These are phyloP conservation scores for Torymus tubicola DNA, from an alignment of 2,888 invertebrate genomes.

Conservation along the genomic window DNA sequence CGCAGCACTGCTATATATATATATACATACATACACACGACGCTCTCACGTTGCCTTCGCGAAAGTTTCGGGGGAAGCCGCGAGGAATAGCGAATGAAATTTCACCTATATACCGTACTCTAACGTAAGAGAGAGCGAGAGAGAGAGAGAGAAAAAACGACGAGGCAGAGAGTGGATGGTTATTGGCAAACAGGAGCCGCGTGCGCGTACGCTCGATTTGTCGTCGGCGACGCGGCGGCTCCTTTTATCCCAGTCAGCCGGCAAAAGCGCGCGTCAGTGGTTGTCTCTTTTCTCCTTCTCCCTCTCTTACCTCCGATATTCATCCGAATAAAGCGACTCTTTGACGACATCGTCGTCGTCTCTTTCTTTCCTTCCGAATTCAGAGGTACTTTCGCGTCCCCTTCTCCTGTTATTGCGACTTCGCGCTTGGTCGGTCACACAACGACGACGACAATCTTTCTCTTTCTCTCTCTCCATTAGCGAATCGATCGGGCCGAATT, in stretches of 20 bases:
- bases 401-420: too few species aligned
- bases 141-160: too few species aligned
- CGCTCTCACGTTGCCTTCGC: not conserved
- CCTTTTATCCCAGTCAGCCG: slow-evolving; percentile 3
- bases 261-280: not conserved
- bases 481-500: not conserved
- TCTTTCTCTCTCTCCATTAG: not conserved
- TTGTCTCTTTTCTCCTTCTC: too few species aligned
- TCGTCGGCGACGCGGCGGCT: not conserved
- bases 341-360: not conserved
- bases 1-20: too few species aligned
- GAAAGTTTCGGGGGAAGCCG: slow-evolving; percentile 5
- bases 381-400: not conserved
- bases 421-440: not conserved
- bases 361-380: not conserved
- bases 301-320: slow-evolving; percentile 15
- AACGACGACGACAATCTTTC: not conserved
- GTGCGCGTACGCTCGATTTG: not conserved
- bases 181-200: too few species aligned
- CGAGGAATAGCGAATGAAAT: slow-evolving; percentile 25
- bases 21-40: not conserved
- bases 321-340: slow-evolving; percentile 19
- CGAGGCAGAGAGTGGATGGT: too few species aligned
- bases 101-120: too few species aligned
- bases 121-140: too few species aligned